Percentiles rank a stretch among this genome's conserved stretches.
These are phyloP conservation scores for Dolichomitus sp. DNA, from an alignment of 2,888 invertebrate species.

Conservation along the genomic window DNA sequence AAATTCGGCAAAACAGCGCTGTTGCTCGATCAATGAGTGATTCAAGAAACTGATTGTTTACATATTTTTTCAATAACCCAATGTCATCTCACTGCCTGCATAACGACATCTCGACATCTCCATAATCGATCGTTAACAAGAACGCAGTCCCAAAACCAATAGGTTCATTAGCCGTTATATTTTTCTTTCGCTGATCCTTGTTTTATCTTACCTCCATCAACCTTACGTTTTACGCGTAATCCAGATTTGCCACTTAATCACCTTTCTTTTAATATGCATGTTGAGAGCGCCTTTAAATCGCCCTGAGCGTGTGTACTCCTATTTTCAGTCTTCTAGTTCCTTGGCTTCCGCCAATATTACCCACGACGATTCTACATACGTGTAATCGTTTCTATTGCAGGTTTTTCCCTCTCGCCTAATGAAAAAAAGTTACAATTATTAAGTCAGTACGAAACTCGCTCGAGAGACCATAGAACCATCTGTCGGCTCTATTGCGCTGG, in stretches of 20 bases:
- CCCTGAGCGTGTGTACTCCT: constrained; percentile 47
- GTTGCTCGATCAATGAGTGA: background rate
- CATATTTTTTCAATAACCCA: background rate
- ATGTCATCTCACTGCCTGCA: background rate
- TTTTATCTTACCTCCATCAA: background rate
- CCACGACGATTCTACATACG: constrained; percentile 64
- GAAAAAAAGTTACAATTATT: constrained; percentile 60
- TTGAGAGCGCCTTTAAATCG: constrained; percentile 50
- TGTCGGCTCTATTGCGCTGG: constrained; percentile 46
- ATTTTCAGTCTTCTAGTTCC: constrained; percentile 20
- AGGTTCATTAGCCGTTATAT: background rate
- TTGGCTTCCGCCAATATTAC: background rate
- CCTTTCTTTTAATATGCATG: constrained; percentile 32
- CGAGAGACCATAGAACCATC: constrained; percentile 20
- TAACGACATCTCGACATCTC: constrained; percentile 8
- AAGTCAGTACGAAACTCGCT: constrained; percentile 23
- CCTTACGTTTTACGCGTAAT: background rate
- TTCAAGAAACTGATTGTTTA: background rate
- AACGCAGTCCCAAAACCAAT: background rate
- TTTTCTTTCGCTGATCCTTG: background rate
- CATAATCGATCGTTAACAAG: background rate
- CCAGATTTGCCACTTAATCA: background rate
- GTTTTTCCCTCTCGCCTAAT: constrained; percentile 76
- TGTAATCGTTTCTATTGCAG: constrained; percentile 76
- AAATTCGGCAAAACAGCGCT: background rate